Conservation (phyloP, 2,113 vertebrate species). For the Urocitellus parryii region DNA sequence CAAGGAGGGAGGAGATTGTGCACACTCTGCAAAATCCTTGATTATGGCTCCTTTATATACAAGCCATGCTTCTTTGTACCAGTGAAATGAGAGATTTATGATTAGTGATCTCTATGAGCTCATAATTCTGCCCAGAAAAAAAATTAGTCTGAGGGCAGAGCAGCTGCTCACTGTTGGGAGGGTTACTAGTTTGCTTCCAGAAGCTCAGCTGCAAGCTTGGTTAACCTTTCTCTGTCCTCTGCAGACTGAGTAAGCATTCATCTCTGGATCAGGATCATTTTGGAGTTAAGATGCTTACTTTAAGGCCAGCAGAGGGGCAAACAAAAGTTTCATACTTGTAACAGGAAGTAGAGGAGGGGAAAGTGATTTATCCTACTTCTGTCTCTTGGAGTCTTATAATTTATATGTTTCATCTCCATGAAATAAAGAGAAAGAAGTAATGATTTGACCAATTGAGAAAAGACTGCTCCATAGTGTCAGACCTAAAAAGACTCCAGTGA, state of each 20-base stretch:
- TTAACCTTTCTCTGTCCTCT: conserved; percentile 60
- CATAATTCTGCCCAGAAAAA: conserved; percentile 56
- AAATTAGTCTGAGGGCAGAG: conserved; percentile 45
- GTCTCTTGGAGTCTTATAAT: background rate
- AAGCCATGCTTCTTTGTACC: conserved; percentile 13
- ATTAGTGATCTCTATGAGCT: conserved; percentile 1
- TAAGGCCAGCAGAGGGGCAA: background rate
- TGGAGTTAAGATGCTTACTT: background rate
- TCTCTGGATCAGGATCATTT: background rate
- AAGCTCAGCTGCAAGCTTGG: conserved; percentile 36
- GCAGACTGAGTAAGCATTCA: background rate
- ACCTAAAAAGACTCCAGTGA: background rate
- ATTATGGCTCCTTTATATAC: background rate
- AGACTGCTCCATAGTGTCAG: background rate
- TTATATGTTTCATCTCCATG: background rate
- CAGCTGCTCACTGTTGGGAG: conserved; percentile 52
- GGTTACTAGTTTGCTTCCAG: conserved; percentile 16
- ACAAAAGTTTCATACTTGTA: background rate
- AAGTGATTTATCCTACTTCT: background rate
- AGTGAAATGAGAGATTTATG: conserved; percentile 13
- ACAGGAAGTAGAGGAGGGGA: background rate
- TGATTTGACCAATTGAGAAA: background rate
- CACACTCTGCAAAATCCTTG: background rate
- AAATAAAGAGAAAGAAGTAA: background rate
- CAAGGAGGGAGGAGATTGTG: background rate